Percentiles rank a stretch among this genome's conserved stretches.
These are phyloP conservation scores for Aphelocoma coerulescens DNA, from an alignment of 2,113 vertebrate species.

Conservation along the genomic window DNA sequence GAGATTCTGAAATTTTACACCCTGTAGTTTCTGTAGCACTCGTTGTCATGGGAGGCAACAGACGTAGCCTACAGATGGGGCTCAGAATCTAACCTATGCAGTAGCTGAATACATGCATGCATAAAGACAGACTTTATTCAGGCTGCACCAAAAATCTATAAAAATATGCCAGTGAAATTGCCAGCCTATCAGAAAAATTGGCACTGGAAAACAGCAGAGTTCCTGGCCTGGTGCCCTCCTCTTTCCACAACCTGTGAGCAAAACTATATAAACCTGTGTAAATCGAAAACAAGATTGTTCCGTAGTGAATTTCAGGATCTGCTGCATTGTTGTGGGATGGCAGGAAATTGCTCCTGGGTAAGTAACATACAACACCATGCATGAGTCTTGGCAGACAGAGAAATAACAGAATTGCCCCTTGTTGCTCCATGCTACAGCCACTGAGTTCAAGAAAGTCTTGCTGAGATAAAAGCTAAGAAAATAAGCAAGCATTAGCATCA, in stretches of 20 bases:
- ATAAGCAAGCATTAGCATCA: conserved; percentile 46
- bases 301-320: conserved; percentile 7
- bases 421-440: neutral
- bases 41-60: neutral
- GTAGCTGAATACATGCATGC: neutral
- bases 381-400: neutral
- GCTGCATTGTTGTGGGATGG: neutral
- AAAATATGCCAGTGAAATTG: conserved; percentile 40
- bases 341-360: neutral
- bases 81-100: neutral
- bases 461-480: conserved; percentile 41
- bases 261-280: neutral
- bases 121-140: conserved; percentile 10
- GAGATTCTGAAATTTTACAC: neutral
- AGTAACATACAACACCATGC: neutral
- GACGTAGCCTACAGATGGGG: neutral
- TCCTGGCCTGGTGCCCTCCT: conserved; percentile 13
- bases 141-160: neutral
- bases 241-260: neutral
- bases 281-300: neutral
- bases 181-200: conserved; percentile 23
- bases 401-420: conserved; percentile 1
- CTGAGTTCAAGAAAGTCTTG: neutral
- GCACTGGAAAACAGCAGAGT: conserved; percentile 10
- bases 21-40: neutral